Evolutionary conservation across 2,797 vertebrate genomes (phyloP).

Genomic region (Gallinago stenura): DNA sequence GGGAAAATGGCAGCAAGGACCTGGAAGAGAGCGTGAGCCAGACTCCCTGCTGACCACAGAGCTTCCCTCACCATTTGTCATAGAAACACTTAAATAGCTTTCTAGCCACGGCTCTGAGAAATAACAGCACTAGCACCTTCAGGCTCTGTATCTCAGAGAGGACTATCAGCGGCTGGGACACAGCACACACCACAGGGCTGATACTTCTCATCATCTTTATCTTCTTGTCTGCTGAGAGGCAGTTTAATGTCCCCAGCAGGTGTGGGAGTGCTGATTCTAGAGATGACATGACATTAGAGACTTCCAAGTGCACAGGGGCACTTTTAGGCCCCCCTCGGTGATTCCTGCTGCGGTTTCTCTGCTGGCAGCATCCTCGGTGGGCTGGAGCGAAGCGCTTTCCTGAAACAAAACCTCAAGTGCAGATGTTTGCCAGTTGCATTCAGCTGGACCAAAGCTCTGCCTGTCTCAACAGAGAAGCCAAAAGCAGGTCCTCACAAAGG

Average conservation of each 20-base stretch:
- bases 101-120: background rate
- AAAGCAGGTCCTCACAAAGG: background rate
- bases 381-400: background rate
- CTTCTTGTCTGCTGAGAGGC: background rate
- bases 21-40: background rate
- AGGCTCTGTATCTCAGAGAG: background rate
- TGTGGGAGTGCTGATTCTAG: background rate
- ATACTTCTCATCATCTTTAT: background rate
- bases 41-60: background rate
- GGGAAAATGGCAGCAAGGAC: slow-evolving; percentile 8
- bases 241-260: background rate
- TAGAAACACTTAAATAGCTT: background rate
- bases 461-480: background rate
- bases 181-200: background rate
- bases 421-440: slow-evolving; percentile 1
- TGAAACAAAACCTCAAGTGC: background rate
- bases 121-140: background rate
- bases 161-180: background rate
- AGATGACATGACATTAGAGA: background rate
- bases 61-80: background rate
- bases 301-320: background rate
- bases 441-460: background rate
- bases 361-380: background rate
- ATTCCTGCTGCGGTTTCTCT: background rate
- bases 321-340: background rate